Base-by-base conservation (phyloP, 2,888 invertebrate genomes). In the Strigamia crassipes region DNA sequence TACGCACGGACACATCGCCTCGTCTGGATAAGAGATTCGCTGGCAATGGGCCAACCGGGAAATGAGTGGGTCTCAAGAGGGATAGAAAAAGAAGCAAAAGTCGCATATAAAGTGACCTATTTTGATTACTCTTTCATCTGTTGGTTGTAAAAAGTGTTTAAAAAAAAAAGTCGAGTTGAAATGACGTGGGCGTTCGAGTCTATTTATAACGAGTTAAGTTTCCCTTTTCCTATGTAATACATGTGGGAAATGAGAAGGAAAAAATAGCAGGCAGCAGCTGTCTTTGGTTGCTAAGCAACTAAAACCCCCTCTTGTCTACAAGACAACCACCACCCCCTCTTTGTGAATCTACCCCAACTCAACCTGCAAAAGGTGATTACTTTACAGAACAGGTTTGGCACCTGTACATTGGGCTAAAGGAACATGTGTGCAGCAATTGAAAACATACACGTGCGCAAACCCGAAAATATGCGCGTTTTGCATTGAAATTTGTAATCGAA, bases 341-440 rank as follows among this genome's bases (percentile, higher is more conserved):
- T 73, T 73, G 27, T 27, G 73, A 73, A 73, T 31, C 31, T n/a
- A 31, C 73, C 73, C 73, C 73, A 73, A 31, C 73, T 27, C 27
- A 73, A 73, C 73, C 73, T 73, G 73, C 31, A 73, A 27, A 31
- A 31, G 73, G 73, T 73, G 73, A 73, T 73, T 73, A 73, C 27
- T 73, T 31, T 31, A 10, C 31, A 27, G 27, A 73, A 73, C 73
- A 73, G 73, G 73, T 73, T 73, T 73, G 73, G 73, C 73, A 73
- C 73, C 73, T 73, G 73, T 73, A 56, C 56, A 56, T 56, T 56
- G 18, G 18, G 56, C 56, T 18, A 56, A 56, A 56, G 18, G 56
- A 56, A 56, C 56, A 56, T 56, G 56, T 56, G 56, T 56, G 56
- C 56, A n/a, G 18, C n/a, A 56, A 56, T 56, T 56, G 56, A 56